Conservation (phyloP, 2,797 vertebrate species). For the Lepus townsendii region DNA sequence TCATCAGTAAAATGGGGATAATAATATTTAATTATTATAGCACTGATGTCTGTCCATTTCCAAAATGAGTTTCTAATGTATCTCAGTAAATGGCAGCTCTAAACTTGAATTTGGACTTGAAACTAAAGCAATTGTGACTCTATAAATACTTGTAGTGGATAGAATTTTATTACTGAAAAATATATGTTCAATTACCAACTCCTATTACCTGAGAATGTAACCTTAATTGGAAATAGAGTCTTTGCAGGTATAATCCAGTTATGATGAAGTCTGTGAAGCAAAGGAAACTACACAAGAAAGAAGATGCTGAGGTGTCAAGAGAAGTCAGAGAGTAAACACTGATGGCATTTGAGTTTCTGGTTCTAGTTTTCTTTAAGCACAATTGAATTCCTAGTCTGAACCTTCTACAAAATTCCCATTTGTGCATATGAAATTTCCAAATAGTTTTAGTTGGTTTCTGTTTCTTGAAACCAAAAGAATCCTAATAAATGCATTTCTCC, state of each 20-base stretch:
- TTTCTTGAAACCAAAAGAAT: neutral
- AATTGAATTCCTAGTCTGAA: neutral
- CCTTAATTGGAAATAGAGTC: neutral
- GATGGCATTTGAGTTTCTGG: neutral
- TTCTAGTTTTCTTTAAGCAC: neutral
- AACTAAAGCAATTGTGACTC: neutral
- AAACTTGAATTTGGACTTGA: neutral
- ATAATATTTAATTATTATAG: neutral
- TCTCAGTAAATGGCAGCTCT: neutral
- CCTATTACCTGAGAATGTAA: neutral
- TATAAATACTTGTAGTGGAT: neutral
- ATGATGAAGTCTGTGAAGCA: neutral
- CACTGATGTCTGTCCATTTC: neutral
- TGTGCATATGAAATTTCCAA: neutral
- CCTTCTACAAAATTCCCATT: neutral
- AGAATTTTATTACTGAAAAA: neutral
- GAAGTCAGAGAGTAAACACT: neutral
- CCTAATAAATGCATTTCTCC: neutral
- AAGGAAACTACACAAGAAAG: neutral
- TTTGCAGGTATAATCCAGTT: neutral
- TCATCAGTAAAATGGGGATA: neutral
- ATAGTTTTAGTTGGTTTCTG: constrained; percentile 22
- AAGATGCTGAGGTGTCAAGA: neutral
- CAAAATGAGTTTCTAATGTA: neutral
- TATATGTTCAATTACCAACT: neutral